Evolutionary conservation across 1,140 invertebrate species (phyloP).

Genomic region (Aphelenchoides fujianensis): DNA sequence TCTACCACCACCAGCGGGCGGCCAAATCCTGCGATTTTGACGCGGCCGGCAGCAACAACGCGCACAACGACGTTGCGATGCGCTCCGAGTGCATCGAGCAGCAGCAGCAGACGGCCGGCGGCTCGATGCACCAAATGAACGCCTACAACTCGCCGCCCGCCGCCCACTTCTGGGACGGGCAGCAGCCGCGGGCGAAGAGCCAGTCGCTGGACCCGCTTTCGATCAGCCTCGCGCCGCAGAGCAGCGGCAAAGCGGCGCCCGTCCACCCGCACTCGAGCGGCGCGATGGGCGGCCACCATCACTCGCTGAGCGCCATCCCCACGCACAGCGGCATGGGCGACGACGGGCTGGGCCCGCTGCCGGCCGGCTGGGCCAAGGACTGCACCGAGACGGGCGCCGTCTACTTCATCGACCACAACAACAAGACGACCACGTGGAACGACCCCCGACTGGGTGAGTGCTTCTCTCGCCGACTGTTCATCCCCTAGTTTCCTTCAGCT

Average conservation of each 20-base stretch:
- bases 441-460: slow-evolving; percentile 22
- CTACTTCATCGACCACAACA: slow-evolving; percentile 30
- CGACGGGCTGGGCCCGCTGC: slow-evolving; percentile 22
- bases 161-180: not conserved
- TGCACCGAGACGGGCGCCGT: not conserved
- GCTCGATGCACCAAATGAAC: slow-evolving; percentile 18
- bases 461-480: no score
- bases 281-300: slow-evolving; percentile 4
- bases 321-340: slow-evolving; percentile 8
- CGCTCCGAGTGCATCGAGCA: not conserved
- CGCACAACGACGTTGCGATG: slow-evolving; percentile 11
- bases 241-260: no score
- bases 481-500: not conserved
- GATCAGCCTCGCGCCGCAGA: not conserved
- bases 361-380: slow-evolving; percentile 21
- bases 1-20: slow-evolving; percentile 15
- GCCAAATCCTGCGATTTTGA: slow-evolving; percentile 28
- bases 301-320: slow-evolving; percentile 19
- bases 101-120: not conserved
- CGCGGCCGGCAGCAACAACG: not conserved
- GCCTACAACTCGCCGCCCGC: not conserved
- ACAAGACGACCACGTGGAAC: slow-evolving; percentile 24
- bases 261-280: not conserved
- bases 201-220: slow-evolving; percentile 20
- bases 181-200: slow-evolving; percentile 20